Evolutionary conservation across 1,140 invertebrate species (phyloP).

Genomic region (Calephelis nemesis): DNA sequence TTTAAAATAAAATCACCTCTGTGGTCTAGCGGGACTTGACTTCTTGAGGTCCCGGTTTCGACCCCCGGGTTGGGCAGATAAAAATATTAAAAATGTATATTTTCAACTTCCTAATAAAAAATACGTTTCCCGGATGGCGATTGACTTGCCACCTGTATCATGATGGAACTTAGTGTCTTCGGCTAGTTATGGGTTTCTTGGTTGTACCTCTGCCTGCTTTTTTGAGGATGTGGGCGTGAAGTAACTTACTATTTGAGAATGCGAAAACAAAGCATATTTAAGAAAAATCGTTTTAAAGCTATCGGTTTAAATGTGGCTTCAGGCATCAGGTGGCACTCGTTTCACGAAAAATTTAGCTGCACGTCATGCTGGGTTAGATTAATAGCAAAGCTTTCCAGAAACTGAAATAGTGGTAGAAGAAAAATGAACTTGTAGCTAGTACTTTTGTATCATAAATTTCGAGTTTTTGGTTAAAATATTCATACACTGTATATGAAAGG

Average conservation of each 20-base stretch:
- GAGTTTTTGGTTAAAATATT: not conserved
- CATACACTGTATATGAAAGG: not conserved
- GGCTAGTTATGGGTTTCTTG: too few species aligned
- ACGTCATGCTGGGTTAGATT: slow-evolving; percentile 10
- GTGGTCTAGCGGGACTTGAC: too few species aligned
- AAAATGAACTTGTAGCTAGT: not conserved
- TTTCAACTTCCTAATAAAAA: too few species aligned
- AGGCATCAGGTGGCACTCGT: slow-evolving; percentile 10
- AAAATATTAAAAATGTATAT: too few species aligned
- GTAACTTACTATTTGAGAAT: not conserved
- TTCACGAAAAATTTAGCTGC: slow-evolving; percentile 8
- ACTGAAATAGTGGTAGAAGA: slow-evolving; percentile 12
- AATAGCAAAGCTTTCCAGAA: slow-evolving; percentile 12
- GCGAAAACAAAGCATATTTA: not conserved
- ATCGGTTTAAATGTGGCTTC: slow-evolving; percentile 1
- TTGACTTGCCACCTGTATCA: too few species aligned
- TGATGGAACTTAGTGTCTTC: too few species aligned
- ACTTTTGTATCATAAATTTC: slow-evolving; percentile 6
- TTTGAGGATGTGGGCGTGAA: too few species aligned
- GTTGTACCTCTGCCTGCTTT: too few species aligned
- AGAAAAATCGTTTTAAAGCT: not conserved
- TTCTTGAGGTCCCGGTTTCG: too few species aligned
- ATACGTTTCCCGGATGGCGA: too few species aligned
- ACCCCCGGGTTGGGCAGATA: too few species aligned
- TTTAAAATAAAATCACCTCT: too few species aligned